Base-by-base conservation (phyloP, 2,113 vertebrate genomes). In the Phrynosoma blainvillii region DNA sequence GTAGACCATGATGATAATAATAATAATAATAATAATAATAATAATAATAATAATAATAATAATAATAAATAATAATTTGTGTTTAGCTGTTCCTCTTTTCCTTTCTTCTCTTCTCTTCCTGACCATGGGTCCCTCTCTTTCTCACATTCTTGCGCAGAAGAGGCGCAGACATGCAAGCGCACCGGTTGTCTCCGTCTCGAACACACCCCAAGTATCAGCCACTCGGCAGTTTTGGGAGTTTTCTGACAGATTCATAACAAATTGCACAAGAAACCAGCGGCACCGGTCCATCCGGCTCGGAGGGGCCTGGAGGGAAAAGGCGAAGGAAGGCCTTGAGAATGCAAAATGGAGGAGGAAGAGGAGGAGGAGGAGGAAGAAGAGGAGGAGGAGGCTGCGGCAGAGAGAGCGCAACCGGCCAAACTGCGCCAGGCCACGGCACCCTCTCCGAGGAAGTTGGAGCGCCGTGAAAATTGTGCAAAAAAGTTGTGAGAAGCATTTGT, bases 241-340 rank as follows among this genome's bases (percentile, higher is more conserved):
- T 84, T 73, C 82, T 56, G 82, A 84, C 82, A 84, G 82, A 84
- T 84, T 84, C 82, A 73, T 54, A 84, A 84, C 82, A 84, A 14
- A 54, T 84, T 84, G 82, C 82, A 68, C 82, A 84, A 84, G 82
- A 73, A 62, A 54, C 20, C n/a, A 54, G 27, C 13, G 27, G 42
- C 68, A 74, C 30, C 82, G 52, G 66, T 40, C 82, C n/a, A 71
- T 71, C 82, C 82, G 21, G 82, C 82, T 84, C 0, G 47, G 20
- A n/a, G 47, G 16, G 70, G 11, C 82, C 82, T 8, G 25, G 65
- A 70, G 82, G 82, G 65, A 12, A 56, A 68, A 66, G 82, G 47
- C 47, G 47, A 73, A 66, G 68, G 47, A 73, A 66, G 68, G 82
- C 82, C 71, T 71, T 21, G 82, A 25, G 82, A 84, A 84, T 54